Base-by-base conservation (phyloP, 2,797 vertebrate species). In the Phylloscopus collybita region DNA sequence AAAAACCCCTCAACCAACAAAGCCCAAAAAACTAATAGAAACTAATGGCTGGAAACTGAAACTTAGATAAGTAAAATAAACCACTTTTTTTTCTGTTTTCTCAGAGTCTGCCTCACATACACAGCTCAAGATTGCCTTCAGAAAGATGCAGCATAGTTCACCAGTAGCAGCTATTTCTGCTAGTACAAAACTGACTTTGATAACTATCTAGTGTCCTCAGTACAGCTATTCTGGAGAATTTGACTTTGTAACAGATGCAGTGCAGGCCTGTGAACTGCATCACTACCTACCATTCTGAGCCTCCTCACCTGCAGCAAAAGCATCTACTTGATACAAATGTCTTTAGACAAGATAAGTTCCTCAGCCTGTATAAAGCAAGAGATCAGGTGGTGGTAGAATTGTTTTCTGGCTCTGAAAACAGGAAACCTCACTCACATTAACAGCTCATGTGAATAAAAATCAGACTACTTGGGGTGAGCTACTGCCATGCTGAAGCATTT, bases 161-260 rank as follows among this genome's bases (percentile, higher is more conserved):
- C 3, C 8, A 61, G 17, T 13, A 51, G 25, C 50, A 76, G 22
- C 32, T 72, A 11, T 47, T 72, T 44, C 47, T 80, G 14, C 15
- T 66, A 2, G 36, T 40, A 1, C 17, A 61, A 66, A 86, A 57
- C n/a, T 50, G 9, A 16, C 36, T 12, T 19, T 66, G 29, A 4
- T 40, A 67, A 14, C 47, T 27, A 19, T 1, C 13, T 1, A 0
- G 7, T 22, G 27, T 61, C 20, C 47, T n/a, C 38, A 29, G 10
- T 78, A 3, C 9, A 30, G 16, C 7, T 13, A 4, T 32, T 66
- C 21, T 19, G 17, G 36, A 25, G 36, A 59, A 13, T 62, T 66
- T 75, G 26, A 32, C 10, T 36, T 85, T 44, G 21, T 11, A 19
- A 12, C 16, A 56, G 19, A n/a, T 36, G 10, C 17, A 59, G 11